phyloP scores from a whole-genome alignment of 2,797 vertebrate species.

The Podargus strigoides region DNA sequence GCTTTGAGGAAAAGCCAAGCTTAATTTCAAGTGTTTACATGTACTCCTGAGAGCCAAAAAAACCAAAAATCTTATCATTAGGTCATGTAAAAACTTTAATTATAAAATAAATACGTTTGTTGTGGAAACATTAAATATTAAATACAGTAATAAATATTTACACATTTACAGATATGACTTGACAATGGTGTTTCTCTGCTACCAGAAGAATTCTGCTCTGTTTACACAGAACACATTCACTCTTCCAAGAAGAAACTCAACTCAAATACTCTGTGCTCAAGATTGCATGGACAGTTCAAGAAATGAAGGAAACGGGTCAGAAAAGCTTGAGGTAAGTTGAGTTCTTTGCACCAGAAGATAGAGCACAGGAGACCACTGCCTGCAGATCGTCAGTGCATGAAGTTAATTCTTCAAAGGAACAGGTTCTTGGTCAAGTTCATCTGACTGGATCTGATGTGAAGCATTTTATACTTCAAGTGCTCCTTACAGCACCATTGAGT shows the following conservation, averaged over 20 bases:
- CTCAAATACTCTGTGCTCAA: background rate
- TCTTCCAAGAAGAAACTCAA: slow-evolving; percentile 42
- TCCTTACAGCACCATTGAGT: background rate
- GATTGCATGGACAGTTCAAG: background rate
- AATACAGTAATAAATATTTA: slow-evolving; percentile 76
- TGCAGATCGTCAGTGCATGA: background rate
- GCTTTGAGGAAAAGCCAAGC: slow-evolving; percentile 4
- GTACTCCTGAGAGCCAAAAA: background rate
- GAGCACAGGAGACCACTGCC: background rate
- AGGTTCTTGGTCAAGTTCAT: background rate
- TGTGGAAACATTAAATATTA: slow-evolving; percentile 75
- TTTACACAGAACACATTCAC: slow-evolving; percentile 24
- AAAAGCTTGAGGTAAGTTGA: slow-evolving; percentile 9
- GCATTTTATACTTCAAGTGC: background rate
- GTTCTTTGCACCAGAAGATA: background rate
- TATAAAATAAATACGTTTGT: slow-evolving; percentile 76
- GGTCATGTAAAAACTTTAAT: slow-evolving; percentile 74
- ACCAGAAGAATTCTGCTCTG: slow-evolving; percentile 34
- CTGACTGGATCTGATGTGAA: background rate
- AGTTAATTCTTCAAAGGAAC: background rate
- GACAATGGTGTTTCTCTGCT: slow-evolving; percentile 30
- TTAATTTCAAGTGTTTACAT: slow-evolving; percentile 24
- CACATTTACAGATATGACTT: slow-evolving; percentile 69
- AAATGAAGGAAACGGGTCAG: slow-evolving; percentile 9
- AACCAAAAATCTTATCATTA: background rate